These are phyloP conservation scores for Crocodylus rhombifer DNA, from an alignment of 2,797 vertebrate species.

Conservation along the genomic window DNA sequence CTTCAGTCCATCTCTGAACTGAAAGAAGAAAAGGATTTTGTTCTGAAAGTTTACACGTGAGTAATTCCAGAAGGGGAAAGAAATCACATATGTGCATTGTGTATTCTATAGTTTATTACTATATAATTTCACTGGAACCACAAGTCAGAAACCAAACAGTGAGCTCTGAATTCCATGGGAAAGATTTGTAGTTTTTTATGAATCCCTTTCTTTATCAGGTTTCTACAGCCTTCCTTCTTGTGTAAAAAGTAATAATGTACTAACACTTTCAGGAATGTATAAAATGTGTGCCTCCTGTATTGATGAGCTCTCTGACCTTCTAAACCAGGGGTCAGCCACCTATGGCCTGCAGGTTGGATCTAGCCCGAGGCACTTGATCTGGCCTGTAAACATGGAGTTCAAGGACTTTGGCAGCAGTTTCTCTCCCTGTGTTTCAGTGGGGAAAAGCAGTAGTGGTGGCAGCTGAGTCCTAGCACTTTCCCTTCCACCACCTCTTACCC, in stretches of 20 bases:
- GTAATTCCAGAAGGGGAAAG: conserved; percentile 68
- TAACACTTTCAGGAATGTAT: not conserved
- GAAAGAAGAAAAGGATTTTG: conserved; percentile 99
- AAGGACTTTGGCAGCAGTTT: no score
- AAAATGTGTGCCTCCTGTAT: not conserved
- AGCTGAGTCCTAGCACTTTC: no score
- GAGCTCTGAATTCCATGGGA: not conserved
- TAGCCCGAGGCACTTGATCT: no score
- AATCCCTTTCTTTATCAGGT: not conserved
- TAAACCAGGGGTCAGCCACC: no score
- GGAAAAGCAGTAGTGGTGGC: no score
- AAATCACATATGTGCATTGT: not conserved
- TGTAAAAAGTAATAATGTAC: not conserved
- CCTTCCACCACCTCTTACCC: no score
- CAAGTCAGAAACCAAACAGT: not conserved
- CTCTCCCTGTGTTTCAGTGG: no score
- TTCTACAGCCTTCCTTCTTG: not conserved
- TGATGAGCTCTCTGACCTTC: not conserved
- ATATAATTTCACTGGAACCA: not conserved
- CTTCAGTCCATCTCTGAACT: conserved; percentile 96
- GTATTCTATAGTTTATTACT: not conserved
- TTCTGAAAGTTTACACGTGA: conserved; percentile 99
- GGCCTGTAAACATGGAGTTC: no score
- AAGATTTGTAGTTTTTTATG: not conserved
- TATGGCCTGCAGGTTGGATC: no score